Conservation (phyloP, 1,140 invertebrate genomes). For the Magallana angulata region DNA sequence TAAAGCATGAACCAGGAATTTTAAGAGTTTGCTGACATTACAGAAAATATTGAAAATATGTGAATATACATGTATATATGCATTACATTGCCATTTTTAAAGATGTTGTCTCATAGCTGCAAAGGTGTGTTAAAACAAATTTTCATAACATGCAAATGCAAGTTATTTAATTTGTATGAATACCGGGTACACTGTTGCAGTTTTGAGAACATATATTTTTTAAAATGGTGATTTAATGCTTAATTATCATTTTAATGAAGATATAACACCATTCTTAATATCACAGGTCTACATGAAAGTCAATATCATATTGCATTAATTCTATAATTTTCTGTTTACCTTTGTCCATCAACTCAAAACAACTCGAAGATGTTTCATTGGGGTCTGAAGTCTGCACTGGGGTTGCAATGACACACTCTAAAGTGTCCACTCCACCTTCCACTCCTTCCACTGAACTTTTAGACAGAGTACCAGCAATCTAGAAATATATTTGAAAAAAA, state of each 20-base stretch:
- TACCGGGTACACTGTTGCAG: neutral
- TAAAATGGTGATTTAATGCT: no score
- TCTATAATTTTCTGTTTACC: neutral
- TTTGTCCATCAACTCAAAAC: slow-evolving; percentile 1
- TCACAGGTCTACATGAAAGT: neutral
- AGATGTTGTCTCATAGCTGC: no score
- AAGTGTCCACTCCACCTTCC: neutral
- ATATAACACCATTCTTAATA: no score
- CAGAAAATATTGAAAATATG: no score
- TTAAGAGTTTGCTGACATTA: no score
- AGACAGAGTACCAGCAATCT: slow-evolving; percentile 4
- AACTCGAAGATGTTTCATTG: neutral
- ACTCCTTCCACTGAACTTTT: neutral
- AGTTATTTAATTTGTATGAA: no score
- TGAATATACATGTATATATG: no score
- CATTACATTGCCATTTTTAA: neutral
- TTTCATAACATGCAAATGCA: no score
- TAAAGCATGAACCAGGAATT: no score
- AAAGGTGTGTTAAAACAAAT: no score
- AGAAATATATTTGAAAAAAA: neutral
- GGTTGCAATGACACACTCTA: neutral
- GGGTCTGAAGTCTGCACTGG: neutral
- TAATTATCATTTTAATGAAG: no score
- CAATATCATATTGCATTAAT: neutral
- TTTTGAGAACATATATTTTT: neutral